Percentiles rank a stretch among this genome's conserved stretches.
Evolutionary conservation across 92 coral and sea anemone species (phyloP).

Genomic region (Phenganax stokvisi): DNA sequence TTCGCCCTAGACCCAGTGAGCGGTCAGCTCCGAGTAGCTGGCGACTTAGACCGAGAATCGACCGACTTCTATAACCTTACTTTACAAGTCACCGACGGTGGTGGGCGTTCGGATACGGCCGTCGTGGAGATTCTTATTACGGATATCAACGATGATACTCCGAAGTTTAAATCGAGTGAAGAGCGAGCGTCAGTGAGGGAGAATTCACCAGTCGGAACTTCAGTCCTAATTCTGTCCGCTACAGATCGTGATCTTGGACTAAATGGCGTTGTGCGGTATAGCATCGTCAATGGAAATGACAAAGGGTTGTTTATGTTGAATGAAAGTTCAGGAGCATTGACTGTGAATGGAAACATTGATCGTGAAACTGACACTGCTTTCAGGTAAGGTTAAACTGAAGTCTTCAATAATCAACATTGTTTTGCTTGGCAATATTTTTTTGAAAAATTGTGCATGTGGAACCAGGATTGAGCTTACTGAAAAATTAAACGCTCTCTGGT

Average conservation of each 20-base stretch:
- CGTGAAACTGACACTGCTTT: slow-evolving; percentile 57
- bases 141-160: slow-evolving; percentile 66
- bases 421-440: no score
- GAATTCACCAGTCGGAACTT: slow-evolving; percentile 45
- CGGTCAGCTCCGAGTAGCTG: slow-evolving; percentile 52
- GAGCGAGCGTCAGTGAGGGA: slow-evolving; percentile 50
- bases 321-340: slow-evolving; percentile 49
- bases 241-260: slow-evolving; percentile 66
- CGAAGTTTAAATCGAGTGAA: slow-evolving; percentile 50
- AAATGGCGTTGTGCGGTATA: slow-evolving; percentile 68
- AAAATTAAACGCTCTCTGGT: no score
- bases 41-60: slow-evolving; percentile 61
- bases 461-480: no score
- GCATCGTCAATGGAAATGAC: slow-evolving; percentile 58
- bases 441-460: no score
- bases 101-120: slow-evolving; percentile 45
- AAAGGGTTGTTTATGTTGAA: slow-evolving; percentile 49
- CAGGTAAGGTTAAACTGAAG: slow-evolving; percentile 9
- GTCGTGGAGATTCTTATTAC: slow-evolving; percentile 55
- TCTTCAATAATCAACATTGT: no score
- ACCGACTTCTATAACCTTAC: slow-evolving; percentile 55
- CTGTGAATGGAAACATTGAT: slow-evolving; percentile 59
- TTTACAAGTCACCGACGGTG: slow-evolving; percentile 63
- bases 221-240: slow-evolving; percentile 53
- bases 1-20: slow-evolving; percentile 52